phyloP scores from a whole-genome alignment of 2,888 invertebrate genomes.

The Aphodius sticticus region DNA sequence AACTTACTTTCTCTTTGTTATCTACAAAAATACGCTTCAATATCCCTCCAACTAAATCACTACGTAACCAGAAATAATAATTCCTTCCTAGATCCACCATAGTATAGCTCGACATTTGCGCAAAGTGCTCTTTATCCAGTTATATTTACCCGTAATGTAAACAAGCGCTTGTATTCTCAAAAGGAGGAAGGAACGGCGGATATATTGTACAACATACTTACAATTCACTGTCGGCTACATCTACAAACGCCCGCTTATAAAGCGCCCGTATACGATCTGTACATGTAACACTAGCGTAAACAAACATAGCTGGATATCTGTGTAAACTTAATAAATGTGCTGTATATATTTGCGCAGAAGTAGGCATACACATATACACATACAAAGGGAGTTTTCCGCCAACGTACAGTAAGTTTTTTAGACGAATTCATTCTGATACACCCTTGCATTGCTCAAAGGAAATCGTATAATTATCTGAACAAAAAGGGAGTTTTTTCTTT shows the following conservation, averaged over 20 bases:
- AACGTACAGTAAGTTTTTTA: neutral
- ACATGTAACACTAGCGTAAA: neutral
- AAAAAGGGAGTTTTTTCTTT: too few species aligned
- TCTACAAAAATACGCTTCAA: neutral
- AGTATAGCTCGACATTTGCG: neutral
- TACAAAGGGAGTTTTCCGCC: neutral
- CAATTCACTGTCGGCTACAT: neutral
- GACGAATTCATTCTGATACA: neutral
- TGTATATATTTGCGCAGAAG: neutral
- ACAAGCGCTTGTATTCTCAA: neutral
- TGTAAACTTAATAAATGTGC: neutral
- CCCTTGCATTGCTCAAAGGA: neutral
- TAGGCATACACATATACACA: neutral
- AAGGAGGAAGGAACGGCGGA: neutral
- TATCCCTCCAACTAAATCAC: neutral
- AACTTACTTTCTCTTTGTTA: too few species aligned
- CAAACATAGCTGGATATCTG: conserved; percentile 4
- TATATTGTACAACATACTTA: neutral
- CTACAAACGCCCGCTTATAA: neutral
- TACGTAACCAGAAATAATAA: neutral
- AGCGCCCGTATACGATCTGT: neutral
- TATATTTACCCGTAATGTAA: conserved; percentile 4
- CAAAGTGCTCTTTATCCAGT: neutral
- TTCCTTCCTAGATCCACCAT: neutral
- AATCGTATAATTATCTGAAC: too few species aligned